These are phyloP conservation scores for Branchellion lobata DNA, from an alignment of 2,888 invertebrate genomes.

Conservation along the genomic window DNA sequence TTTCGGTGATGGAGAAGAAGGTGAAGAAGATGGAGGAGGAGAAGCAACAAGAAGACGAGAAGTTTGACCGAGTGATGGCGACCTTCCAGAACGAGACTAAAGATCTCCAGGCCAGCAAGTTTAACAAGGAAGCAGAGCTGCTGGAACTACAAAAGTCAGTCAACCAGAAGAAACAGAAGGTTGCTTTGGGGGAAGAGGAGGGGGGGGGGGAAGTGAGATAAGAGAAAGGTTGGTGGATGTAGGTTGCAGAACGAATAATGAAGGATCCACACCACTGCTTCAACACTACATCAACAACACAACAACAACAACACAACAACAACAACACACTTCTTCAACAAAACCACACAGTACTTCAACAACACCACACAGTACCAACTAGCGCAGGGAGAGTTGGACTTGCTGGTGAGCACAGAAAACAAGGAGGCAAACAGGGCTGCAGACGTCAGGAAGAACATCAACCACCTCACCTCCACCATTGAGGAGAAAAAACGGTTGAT, in stretches of 20 bases:
- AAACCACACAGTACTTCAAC: too few species aligned
- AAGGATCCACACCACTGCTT: too few species aligned
- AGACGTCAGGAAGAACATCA: constrained; percentile 64
- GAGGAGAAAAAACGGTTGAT: constrained; percentile 61
- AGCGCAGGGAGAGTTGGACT: constrained; percentile 77
- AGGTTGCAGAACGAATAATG: too few species aligned
- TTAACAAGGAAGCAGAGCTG: constrained; percentile 71
- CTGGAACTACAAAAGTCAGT: constrained; percentile 58
- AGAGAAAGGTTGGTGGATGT: too few species aligned
- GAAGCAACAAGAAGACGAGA: constrained; percentile 65
- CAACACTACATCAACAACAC: too few species aligned
- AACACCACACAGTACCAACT: constrained; percentile 63
- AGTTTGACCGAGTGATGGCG: constrained; percentile 66
- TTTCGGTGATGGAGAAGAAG: constrained; percentile 64
- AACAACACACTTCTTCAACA: too few species aligned
- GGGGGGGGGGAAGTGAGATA: too few species aligned
- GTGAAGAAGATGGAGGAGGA: constrained; percentile 69
- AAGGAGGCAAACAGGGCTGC: constrained; percentile 71
- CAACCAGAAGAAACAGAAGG: constrained; percentile 67
- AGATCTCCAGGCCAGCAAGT: constrained; percentile 73
- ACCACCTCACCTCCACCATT: constrained; percentile 62
- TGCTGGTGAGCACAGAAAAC: constrained; percentile 72
- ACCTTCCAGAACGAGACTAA: constrained; percentile 71
- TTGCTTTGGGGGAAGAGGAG: too few species aligned
- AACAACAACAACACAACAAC: too few species aligned